Base-by-base conservation (phyloP, 1,140 invertebrate species). In the Idris sp. region DNA sequence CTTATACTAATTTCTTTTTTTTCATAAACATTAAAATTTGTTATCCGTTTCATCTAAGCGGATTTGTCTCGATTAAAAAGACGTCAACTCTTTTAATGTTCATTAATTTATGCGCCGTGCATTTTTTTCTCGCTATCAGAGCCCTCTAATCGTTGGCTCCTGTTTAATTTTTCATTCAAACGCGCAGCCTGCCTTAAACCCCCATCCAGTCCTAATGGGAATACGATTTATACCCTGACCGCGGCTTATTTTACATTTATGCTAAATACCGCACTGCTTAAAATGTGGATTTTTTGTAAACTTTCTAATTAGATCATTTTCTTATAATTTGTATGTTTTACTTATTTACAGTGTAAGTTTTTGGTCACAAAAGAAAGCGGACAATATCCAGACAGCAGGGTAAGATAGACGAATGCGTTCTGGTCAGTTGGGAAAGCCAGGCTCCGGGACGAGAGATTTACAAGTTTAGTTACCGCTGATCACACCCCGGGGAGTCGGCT, bases 391-490 rank as follows among this genome's bases (percentile, higher is more conserved):
- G 38, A 15, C 36, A 31, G 18, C 6, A 19, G 36, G 19, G 62
- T 82, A 85, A 85, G 84, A 83, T 76, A 84, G 84, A 85, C 82
- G 72, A 84, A 86, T 85, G 83, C 77, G 83, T 85, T 84, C 76
- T 80, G 84, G 84, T 85, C 84, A 85, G 83, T 81, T 79, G 82
- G 83, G 80, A 81, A 78, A 79, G 82, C 67, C 53, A 68, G 49
- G 76, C 65, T 64, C 59, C 68, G 71, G 67, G 74, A 58, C 76
- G 53, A 59, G 80, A 86, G 84, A 85, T 86, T 86, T 86, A 86
- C 84, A 85, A 84, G 84, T 86, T 85, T 85, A 86, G 84, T 86
- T 86, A 86, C 59, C 79, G 35, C 74, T 81, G 82, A 86, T 85
- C 82, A 84, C 84, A 80, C 84, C 83, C 84, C 8, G 59, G 84